phyloP scores from a whole-genome alignment of 37 sponge, comb jelly and placozoan genomes.

The Aphrocallistes beatrix region DNA sequence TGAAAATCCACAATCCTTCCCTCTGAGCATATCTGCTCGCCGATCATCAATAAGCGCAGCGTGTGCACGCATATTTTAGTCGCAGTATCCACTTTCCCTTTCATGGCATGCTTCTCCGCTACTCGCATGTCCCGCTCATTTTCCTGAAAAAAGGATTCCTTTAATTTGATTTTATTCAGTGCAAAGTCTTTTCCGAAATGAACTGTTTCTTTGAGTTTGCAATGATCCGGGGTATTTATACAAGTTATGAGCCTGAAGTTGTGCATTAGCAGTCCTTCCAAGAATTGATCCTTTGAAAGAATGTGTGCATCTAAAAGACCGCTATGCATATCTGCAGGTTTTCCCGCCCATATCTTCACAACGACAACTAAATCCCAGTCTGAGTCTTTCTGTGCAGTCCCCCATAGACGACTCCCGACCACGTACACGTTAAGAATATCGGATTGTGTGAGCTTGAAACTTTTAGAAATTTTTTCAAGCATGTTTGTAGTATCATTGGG shows the following conservation, averaged over 20 bases:
- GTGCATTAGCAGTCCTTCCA: conserved; percentile 6
- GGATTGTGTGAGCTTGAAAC: conserved; percentile 20
- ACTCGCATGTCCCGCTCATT: conserved; percentile 40
- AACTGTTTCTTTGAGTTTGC: conserved; percentile 18
- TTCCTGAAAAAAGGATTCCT: background rate
- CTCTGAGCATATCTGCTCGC: conserved; percentile 15
- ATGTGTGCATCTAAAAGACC: conserved; percentile 37
- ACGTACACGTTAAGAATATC: conserved; percentile 38
- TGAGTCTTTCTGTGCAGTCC: conserved; percentile 31
- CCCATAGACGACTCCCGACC: conserved; percentile 56
- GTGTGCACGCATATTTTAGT: conserved; percentile 39
- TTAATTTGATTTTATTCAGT: conserved; percentile 15
- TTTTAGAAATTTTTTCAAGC: conserved; percentile 4
- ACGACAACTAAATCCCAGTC: conserved; percentile 60
- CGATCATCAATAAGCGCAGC: conserved; percentile 27
- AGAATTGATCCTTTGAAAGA: conserved; percentile 30
- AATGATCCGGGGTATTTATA: conserved; percentile 26
- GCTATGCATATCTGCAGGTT: conserved; percentile 31
- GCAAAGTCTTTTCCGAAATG: conserved; percentile 23
- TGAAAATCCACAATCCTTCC: conserved; percentile 30
- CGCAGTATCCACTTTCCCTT: conserved; percentile 23
- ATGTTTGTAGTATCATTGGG: background rate
- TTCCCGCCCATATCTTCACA: background rate
- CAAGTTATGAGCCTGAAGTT: conserved; percentile 29
- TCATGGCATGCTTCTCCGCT: conserved; percentile 53